Conservation (phyloP, 2,113 vertebrate genomes). For the Vidua macroura region DNA sequence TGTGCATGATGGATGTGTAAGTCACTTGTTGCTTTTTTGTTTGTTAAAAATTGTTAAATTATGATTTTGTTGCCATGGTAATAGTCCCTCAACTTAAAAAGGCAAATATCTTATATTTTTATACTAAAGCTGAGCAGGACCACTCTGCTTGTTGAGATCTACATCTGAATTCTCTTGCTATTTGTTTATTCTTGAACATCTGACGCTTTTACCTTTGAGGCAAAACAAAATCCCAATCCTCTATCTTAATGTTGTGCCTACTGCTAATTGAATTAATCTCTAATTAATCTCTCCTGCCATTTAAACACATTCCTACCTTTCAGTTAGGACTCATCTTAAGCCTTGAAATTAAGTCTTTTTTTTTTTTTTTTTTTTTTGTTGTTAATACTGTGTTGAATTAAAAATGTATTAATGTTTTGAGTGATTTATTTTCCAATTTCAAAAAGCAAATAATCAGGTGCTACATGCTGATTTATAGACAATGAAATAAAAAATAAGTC, state of each 20-base stretch:
- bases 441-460: not conserved
- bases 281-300: not conserved
- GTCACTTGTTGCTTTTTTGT: conserved; percentile 62
- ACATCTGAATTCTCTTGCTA: not conserved
- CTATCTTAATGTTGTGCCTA: not conserved
- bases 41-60: not conserved
- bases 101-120: not conserved
- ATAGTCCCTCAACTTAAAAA: not conserved
- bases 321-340: not conserved
- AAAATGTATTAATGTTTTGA: not conserved
- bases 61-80: not conserved
- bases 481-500: not conserved
- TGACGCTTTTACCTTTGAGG: not conserved
- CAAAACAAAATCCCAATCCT: not conserved
- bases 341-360: not conserved
- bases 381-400: not conserved
- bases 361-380: no score
- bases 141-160: not conserved
- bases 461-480: not conserved
- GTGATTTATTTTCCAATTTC: not conserved
- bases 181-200: not conserved
- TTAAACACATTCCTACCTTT: not conserved
- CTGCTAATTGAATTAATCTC: not conserved
- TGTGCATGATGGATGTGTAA: conserved; percentile 98
- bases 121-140: not conserved